Base-by-base conservation (phyloP, 2,888 invertebrate genomes). In the Plebejus melissa region DNA sequence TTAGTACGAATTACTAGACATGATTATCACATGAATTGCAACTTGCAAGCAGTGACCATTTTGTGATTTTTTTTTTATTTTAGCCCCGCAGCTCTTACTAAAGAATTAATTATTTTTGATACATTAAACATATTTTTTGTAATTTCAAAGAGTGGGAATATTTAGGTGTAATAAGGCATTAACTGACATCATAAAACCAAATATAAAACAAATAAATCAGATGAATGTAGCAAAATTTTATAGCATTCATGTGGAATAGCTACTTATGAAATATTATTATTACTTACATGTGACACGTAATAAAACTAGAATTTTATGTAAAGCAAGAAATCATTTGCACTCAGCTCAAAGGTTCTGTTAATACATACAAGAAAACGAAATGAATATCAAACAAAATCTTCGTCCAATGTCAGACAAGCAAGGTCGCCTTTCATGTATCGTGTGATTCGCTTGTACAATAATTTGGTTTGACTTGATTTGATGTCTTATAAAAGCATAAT, bases 341-440 rank as follows among this genome's bases (percentile, higher is more conserved):
- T n/a, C 16, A 84, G 83, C 83, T 84, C 82, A 83, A 80, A 86
- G 83, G 82, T 87, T 82, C 77, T 75, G 75, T 77, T 77, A 79
- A 22, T 22, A 22, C 22, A 79, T 78, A 78, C 41, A 78, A 79
- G 80, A 79, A 80, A 50, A 50, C 13, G 50, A 81, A 85, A 83
- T 81, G 84, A 87, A 87, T 84, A 81, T 79, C 81, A 87, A 88
- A 87, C 82, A 86, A 90, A 90, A 89, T 89, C 87, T 82, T 81
- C 82, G 82, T 82, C 85, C 92, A 91, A 91, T 92, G 91, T 90
- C 89, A 90, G 85, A 84, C 83, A 78, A 77, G 81, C 90, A 90
- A 91, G 90, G 91, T 88, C 88, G 83, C 90, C 89, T 86, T 88
- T 91, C 88, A 87, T 88, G 84, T 84, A 83, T 84, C 87, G 84